Evolutionary conservation across 2,888 invertebrate genomes (phyloP).

Genomic region (Drosophila ochracea): DNA sequence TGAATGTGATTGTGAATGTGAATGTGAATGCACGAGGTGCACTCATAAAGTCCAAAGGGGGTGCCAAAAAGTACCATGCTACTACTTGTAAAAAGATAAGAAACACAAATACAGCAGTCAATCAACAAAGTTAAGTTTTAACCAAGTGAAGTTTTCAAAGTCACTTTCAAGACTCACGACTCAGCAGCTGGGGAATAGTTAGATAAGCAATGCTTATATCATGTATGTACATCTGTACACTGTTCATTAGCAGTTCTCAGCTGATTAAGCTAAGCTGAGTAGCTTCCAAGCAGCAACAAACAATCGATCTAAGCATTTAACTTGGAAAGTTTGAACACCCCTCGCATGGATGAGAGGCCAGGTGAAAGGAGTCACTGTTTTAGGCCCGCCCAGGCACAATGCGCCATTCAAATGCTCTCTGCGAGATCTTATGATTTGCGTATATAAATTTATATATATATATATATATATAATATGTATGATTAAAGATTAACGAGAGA

Average conservation of each 20-base stretch:
- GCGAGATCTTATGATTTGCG: not conserved
- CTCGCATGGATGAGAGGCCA: not conserved
- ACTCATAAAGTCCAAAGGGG: constrained; percentile 5
- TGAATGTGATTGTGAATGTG: not conserved
- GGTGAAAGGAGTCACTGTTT: not conserved
- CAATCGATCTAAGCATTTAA: not conserved
- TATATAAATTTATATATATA: not conserved
- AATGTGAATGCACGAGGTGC: constrained; percentile 22
- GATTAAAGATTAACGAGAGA: not conserved
- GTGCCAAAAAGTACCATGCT: not conserved
- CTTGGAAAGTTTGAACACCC: not conserved
- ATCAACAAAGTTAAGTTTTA: not conserved
- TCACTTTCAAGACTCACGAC: not conserved
- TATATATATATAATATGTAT: not conserved
- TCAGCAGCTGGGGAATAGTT: not conserved
- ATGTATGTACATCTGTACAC: not conserved
- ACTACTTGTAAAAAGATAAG: not conserved
- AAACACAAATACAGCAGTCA: not conserved
- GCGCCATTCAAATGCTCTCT: not conserved
- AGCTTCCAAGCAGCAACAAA: not conserved
- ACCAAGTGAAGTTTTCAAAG: not conserved
- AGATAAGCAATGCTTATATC: not conserved
- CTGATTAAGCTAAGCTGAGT: not conserved
- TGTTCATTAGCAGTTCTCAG: not conserved
- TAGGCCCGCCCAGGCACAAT: not conserved